Percentiles rank a stretch among this genome's conserved stretches.
These are phyloP conservation scores for Aphodius sticticus DNA, from an alignment of 2,888 invertebrate species.

Conservation along the genomic window DNA sequence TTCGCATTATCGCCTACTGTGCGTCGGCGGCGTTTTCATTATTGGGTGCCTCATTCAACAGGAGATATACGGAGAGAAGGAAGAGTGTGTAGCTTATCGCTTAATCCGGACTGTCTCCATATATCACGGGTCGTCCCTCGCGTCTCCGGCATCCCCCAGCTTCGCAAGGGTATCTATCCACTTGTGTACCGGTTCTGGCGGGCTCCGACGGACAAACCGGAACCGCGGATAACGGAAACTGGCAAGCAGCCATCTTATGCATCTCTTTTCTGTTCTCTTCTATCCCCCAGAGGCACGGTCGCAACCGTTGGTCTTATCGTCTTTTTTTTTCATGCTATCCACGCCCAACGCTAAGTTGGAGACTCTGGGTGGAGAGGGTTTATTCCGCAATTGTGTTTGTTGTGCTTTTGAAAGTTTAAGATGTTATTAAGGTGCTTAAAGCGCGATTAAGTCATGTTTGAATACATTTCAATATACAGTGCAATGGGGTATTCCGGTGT, in stretches of 20 bases:
- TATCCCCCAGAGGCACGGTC: conserved; percentile 38
- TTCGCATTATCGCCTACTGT: too few species aligned
- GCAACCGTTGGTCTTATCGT: conserved; percentile 34
- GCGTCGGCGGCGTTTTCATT: conserved; percentile 37
- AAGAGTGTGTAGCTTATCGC: conserved; percentile 55
- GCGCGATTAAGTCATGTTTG: too few species aligned
- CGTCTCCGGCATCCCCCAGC: conserved; percentile 12
- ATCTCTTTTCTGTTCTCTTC: conserved; percentile 47
- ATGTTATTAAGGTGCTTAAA: too few species aligned
- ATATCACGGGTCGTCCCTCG: conserved; percentile 48
- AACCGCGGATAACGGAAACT: conserved; percentile 49
- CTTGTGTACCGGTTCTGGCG: conserved; percentile 39
- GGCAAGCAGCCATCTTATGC: conserved; percentile 51
- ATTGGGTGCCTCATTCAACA: conserved; percentile 52
- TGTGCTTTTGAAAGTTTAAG: too few species aligned
- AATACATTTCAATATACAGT: too few species aligned
- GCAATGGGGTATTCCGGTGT: too few species aligned
- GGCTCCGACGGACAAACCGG: conserved; percentile 46
- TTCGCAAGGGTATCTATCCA: conserved; percentile 6
- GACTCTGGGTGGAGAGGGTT: not conserved
- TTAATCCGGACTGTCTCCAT: conserved; percentile 54
- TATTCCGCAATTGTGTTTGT: too few species aligned
- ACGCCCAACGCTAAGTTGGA: not conserved
- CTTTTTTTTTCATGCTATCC: conserved; percentile 11
- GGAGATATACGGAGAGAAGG: conserved; percentile 49